Evolutionary conservation across 2,888 invertebrate genomes (phyloP), one percentile per base, ranked within the genome.

Genomic region (Apodemia hepburni): DNA sequence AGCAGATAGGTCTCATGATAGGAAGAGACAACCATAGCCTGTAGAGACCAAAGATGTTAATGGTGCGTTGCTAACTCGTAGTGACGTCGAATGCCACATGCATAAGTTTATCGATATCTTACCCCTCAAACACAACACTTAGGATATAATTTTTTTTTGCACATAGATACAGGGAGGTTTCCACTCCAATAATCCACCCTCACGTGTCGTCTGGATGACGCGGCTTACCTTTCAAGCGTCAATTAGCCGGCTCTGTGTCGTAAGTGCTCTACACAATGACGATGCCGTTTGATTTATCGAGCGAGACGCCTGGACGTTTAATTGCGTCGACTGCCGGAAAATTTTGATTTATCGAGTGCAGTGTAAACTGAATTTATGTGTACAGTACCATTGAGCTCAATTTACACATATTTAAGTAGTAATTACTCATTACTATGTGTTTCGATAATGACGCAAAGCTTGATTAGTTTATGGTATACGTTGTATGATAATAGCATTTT

Each of bases 301-400:
- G 57, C 58, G 54, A 62, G 66, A 68, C 68, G 69, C 68, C 63
- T 64, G 63, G 65, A 64, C 70, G 69, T 68, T 68, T 72, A 72
- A 72, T 73, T 72, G 71, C 71, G 66, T 62, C 60, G 60, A 58
- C 38, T 66, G 65, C 65, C 62, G 70, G 68, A 63, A 61, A 63
- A 66, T 69, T 66, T 68, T 71, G 69, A 73, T 72, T 67, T 69
- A 72, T 68, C 27, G 63, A 61, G 62, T 63, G 60, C 64, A 58
- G 60, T 59, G 61, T 33, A n/a, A 61, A 64, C 58, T 62, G 64
- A 66, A 69, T 67, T 62, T 68, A 65, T 61, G 63, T 54, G 59
- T 17, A 22, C 54, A 33, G 15, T 18, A 60, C 60, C 22, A 51
- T 51, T 18, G 51, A 51, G 22, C 51, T 18, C 18, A 51, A 22